Evolutionary conservation across 1,140 invertebrate genomes (phyloP).

Genomic region (Drosophila ogumai): DNA sequence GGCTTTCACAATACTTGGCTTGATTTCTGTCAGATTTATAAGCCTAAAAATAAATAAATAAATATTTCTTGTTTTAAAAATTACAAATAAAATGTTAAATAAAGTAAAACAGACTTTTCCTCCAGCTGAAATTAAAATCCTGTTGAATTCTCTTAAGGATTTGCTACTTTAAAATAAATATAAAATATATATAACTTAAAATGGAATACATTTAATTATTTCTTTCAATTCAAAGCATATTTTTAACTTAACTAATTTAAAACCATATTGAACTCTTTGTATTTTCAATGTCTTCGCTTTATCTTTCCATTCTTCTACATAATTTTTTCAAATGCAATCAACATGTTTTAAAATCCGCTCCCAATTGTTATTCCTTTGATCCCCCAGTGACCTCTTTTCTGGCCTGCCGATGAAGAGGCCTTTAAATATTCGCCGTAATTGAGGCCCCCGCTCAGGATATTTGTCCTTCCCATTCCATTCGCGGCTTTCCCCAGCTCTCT

Average conservation of each 20-base stretch:
- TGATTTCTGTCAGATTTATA: neutral
- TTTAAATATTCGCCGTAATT: conserved; percentile 24
- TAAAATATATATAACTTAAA: neutral
- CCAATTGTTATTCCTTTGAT: conserved; percentile 22
- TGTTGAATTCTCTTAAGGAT: neutral
- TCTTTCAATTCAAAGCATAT: neutral
- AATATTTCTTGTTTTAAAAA: too few species aligned
- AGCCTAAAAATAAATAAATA: neutral
- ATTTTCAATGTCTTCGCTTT: neutral
- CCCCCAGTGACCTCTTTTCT: conserved; percentile 11
- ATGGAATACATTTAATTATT: neutral
- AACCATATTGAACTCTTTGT: neutral
- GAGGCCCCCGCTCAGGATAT: conserved; percentile 15
- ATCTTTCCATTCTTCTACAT: neutral
- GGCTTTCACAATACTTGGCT: neutral
- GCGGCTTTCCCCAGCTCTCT: neutral
- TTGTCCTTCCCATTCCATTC: conserved; percentile 4
- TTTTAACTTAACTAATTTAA: neutral
- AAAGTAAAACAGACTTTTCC: neutral
- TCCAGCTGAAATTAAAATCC: neutral
- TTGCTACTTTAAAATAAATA: too few species aligned
- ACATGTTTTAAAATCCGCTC: conserved; percentile 5
- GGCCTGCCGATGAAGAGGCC: neutral
- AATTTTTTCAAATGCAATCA: conserved; percentile 1
- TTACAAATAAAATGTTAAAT: neutral